Base-by-base conservation (phyloP, 1,140 invertebrate species). In the Andricus grossulariae region DNA sequence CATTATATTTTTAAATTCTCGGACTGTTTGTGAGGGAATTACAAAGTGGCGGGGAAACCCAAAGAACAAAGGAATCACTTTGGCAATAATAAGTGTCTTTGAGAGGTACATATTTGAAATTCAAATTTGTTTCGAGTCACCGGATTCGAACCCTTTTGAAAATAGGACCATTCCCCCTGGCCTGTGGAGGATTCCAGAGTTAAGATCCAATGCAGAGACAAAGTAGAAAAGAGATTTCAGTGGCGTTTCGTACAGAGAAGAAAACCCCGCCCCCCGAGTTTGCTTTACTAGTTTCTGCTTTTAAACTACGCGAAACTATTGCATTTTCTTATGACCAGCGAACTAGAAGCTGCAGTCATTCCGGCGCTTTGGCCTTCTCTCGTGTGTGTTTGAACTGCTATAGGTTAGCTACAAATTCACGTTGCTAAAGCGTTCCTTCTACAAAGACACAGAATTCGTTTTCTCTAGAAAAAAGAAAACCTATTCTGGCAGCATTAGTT, bases 231-330 rank as follows among this genome's bases (percentile, higher is more conserved):
- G 60, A 66, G 60, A 66, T 66, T 66, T 66, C 60, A 39, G 60
- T 66, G 60, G 60, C 60, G 32, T 66, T 66, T 66, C 60, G n/a
- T 66, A 66, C 39, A 66, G 13, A 66, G 60, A 66, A 10, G n/a
- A 66, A 16, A 66, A 13, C 32, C 15, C 21, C 32, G 6, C 60
- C 25, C 60, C 60, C 60, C 7, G 32, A 66, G 60, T 66, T 66
- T 66, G 60, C 60, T 66, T 66, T 66, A 39, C 71, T 80, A 77
- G 82, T 85, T 81, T 76, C 74, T 80, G 80, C 84, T 87, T 86
- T 87, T 86, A 85, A 87, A 87, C 86, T 84, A 83, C 80, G 77
- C 70, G 79, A 81, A 86, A 85, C 86, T 87, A 85, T 87, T 85
- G 86, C 81, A 81, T 84, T 85, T 87, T 84, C 84, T 86, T 85